A percentile compares a stretch with the other conserved stretches of the same genome.
Evolutionary conservation across 2,888 invertebrate species (phyloP).

Genomic region (Rapana venosa): DNA sequence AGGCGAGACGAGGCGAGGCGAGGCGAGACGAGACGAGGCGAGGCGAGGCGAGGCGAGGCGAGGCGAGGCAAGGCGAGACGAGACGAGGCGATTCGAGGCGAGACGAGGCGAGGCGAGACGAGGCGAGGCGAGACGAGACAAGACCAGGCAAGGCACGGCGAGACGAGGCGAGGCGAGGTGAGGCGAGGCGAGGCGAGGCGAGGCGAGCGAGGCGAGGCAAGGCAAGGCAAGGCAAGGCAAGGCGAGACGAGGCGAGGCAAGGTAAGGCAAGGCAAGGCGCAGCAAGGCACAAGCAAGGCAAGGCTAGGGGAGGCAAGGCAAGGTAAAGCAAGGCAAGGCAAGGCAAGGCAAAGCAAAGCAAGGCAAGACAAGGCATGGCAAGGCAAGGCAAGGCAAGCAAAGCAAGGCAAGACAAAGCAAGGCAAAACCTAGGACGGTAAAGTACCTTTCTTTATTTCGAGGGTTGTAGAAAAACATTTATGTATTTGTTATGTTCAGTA

Average conservation of each 20-base stretch:
- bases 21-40: neutral
- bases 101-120: constrained; percentile 36
- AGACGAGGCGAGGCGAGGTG: neutral
- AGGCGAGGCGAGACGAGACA: constrained; percentile 14
- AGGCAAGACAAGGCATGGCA: neutral
- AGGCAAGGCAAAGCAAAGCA: neutral
- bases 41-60: no score
- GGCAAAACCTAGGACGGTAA: neutral
- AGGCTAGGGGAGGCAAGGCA: constrained; percentile 12
- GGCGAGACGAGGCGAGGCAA: constrained; percentile 7
- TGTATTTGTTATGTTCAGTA: no score
- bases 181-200: constrained; percentile 12
- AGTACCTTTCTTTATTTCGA: no score
- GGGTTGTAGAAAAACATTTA: no score
- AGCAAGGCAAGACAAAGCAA: neutral
- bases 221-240: constrained; percentile 14
- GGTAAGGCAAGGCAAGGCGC: neutral
- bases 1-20: neutral
- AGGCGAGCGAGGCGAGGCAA: constrained; percentile 11
- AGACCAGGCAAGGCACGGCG: neutral
- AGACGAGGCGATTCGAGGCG: constrained; percentile 21
- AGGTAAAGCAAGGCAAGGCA: neutral
- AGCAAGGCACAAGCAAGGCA: neutral
- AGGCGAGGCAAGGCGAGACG: constrained; percentile 17
- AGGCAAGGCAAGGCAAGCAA: constrained; percentile 18